Evolutionary conservation across 2,888 invertebrate species (phyloP), one percentile per base, ranked within the genome.

Genomic region (Tenthredo amoena): DNA sequence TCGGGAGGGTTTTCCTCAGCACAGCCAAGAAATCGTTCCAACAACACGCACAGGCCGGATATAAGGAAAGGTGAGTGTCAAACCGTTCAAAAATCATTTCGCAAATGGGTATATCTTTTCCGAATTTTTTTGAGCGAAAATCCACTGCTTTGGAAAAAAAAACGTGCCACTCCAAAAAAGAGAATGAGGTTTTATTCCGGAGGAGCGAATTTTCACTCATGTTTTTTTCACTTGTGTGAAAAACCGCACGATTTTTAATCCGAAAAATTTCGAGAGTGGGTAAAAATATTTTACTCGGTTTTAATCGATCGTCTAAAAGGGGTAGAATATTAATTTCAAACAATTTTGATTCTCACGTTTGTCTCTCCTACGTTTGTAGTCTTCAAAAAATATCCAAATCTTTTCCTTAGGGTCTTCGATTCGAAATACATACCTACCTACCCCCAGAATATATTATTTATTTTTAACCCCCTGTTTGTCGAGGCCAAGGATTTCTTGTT

Each of bases 61-160:
- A 91, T 91, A 74, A 94, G 97, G 91, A 97, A 97, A 94, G 96
- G 96, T 94, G 95, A 86, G 50, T 85, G 62, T 62, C 31, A 55
- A 21, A 55, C 18, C 34, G 26, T 37, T 55, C 31, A 34, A 37
- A 79, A 58, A 31, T 18, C 15, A 40, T 81, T 58, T 81, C 21
- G 40, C n/a, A 21, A 43, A 21, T 40, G 15, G 15, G 6, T 74
- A 40, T 40, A n/a, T n/a, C n/a, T n/a, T 55, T 3, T 37, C 18
- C 40, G 40, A 40, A 37, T 40, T 21, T 37, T 43, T 43, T 10
- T 2, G 40, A 10, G 40, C 10, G 40, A 10, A 43, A 10, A 43
- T 43, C 40, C 10, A 43, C 34, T 40, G 0, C 72, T 18, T 55
- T 15, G 15, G n/a, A 4, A 18, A 1, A 0, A 15, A 15, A 18